phyloP scores from a whole-genome alignment of 2,113 vertebrate genomes.

The Phyllostomus hastatus region DNA sequence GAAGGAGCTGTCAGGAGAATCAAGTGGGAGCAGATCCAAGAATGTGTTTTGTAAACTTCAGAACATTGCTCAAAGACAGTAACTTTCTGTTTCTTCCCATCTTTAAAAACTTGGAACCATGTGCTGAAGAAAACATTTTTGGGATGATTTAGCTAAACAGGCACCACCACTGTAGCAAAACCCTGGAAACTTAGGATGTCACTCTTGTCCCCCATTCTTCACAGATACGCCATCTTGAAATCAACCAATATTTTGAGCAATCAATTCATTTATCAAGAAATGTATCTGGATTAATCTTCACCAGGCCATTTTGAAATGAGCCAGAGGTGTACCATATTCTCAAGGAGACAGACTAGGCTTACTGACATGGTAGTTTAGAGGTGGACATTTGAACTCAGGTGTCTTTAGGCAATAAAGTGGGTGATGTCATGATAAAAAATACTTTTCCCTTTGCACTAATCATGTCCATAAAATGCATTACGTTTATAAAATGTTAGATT shows the following conservation, averaged over 20 bases:
- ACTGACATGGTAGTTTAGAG: background rate
- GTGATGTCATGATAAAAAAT: background rate
- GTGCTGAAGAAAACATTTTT: background rate
- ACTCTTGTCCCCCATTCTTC: background rate
- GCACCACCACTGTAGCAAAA: background rate
- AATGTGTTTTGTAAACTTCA: conserved; percentile 60
- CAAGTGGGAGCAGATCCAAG: conserved; percentile 33
- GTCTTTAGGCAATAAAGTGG: background rate
- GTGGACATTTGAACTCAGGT: background rate
- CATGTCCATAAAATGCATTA: conserved; percentile 16
- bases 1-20: conserved; percentile 29
- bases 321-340: background rate
- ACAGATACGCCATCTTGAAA: background rate
- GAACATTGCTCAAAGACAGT: conserved; percentile 33
- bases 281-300: background rate
- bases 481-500: background rate
- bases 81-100: conserved; percentile 56
- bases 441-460: background rate
- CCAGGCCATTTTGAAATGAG: background rate
- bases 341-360: background rate
- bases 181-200: background rate
- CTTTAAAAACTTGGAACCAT: conserved; percentile 55
- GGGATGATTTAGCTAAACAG: background rate
- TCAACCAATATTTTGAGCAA: background rate
- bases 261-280: background rate